A percentile compares a stretch with the other conserved stretches of the same genome.
Conservation (phyloP, 2,888 invertebrate genomes). For the Adineta ricciae region DNA sequence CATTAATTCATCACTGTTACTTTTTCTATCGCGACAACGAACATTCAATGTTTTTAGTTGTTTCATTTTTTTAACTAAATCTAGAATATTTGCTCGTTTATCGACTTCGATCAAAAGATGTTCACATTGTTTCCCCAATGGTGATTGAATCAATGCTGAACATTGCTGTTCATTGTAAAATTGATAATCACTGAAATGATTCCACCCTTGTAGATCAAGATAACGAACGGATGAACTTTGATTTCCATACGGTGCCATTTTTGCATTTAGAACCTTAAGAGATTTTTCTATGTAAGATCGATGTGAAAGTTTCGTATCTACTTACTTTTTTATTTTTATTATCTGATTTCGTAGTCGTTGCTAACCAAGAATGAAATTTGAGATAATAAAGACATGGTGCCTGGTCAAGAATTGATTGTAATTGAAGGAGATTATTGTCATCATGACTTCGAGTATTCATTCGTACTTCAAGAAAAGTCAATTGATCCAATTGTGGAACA, state of each 20-base stretch:
- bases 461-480: neutral
- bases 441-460: neutral
- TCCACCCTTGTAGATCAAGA: neutral
- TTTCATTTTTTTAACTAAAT: neutral
- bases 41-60: neutral
- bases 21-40: neutral
- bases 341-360: neutral
- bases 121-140: constrained; percentile 1
- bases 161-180: neutral
- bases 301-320: too few species aligned
- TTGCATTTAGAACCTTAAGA: neutral
- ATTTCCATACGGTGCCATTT: neutral
- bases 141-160: neutral
- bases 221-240: neutral
- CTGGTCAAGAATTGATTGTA: neutral
- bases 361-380: neutral
- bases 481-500: neutral
- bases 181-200: neutral
- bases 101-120: neutral
- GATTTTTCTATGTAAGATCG: too few species aligned
- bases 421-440: neutral
- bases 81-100: neutral
- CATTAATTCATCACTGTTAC: neutral
- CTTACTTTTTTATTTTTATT: neutral
- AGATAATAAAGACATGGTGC: neutral